Conservation (phyloP, 2,888 invertebrate species). For the Folsomia candida region DNA sequence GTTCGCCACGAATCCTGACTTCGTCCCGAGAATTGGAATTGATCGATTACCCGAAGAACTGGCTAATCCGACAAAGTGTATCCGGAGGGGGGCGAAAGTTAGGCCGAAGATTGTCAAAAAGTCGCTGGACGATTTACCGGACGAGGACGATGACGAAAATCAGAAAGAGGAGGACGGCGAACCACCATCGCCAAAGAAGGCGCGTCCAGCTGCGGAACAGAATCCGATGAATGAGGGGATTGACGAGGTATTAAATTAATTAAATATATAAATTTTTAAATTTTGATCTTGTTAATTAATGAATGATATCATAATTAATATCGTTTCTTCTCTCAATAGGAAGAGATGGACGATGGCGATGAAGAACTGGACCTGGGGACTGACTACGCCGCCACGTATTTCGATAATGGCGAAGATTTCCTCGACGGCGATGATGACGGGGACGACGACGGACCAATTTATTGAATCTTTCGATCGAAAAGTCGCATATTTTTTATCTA, state of each 20-base stretch:
- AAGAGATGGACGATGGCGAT: slow-evolving; percentile 61
- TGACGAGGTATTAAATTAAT: slow-evolving; percentile 20
- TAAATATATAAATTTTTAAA: slow-evolving; percentile 6
- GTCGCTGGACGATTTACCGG: slow-evolving; percentile 14
- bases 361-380: slow-evolving; percentile 58
- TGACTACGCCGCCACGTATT: slow-evolving; percentile 51
- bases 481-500: too few species aligned
- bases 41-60: slow-evolving; percentile 25
- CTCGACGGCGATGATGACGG: slow-evolving; percentile 56
- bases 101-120: background rate
- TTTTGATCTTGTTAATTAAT: slow-evolving; percentile 1
- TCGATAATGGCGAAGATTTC: slow-evolving; percentile 59
- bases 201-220: slow-evolving; percentile 14
- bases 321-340: slow-evolving; percentile 51
- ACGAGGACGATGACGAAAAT: slow-evolving; percentile 47
- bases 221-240: slow-evolving; percentile 16
- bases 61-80: slow-evolving; percentile 40
- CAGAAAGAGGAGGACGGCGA: slow-evolving; percentile 35
- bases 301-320: too few species aligned
- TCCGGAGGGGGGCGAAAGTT: slow-evolving; percentile 33
- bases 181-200: background rate
- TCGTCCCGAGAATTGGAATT: slow-evolving; percentile 19
- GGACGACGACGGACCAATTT: slow-evolving; percentile 48
- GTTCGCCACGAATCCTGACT: slow-evolving; percentile 50
- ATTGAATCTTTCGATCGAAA: too few species aligned